Evolutionary conservation across 2,797 vertebrate species (phyloP).

Genomic region (Gila robusta): DNA sequence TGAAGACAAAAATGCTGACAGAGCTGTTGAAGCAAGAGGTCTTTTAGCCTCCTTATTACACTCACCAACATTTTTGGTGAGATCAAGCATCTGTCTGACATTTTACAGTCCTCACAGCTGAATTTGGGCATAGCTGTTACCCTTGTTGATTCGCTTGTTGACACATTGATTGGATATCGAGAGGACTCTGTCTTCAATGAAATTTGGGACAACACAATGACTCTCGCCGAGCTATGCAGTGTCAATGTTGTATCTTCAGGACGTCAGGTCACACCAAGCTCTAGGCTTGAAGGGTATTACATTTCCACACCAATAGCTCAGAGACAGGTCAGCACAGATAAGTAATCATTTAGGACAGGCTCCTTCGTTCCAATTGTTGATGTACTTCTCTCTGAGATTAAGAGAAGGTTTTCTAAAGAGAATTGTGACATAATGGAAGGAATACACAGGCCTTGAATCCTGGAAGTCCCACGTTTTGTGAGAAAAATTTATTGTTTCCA

Average conservation of each 20-base stretch:
- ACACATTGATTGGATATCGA: slow-evolving; percentile 31
- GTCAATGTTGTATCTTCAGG: slow-evolving; percentile 6
- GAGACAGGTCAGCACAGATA: slow-evolving; percentile 5
- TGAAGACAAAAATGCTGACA: too few relatives aligned
- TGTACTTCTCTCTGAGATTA: neutral
- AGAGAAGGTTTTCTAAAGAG: neutral
- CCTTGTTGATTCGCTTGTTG: slow-evolving; percentile 19
- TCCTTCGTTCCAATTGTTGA: neutral
- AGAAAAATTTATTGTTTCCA: neutral
- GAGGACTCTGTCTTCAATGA: neutral
- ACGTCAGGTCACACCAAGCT: slow-evolving; percentile 34
- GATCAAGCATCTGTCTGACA: slow-evolving; percentile 26
- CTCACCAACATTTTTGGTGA: too few relatives aligned
- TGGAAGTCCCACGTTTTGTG: neutral
- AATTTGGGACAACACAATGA: neutral
- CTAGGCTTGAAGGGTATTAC: slow-evolving; percentile 43
- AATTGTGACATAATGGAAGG: neutral
- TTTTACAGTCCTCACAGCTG: slow-evolving; percentile 38
- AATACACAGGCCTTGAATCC: neutral
- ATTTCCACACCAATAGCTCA: slow-evolving; percentile 40
- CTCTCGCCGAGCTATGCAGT: neutral
- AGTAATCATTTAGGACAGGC: slow-evolving; percentile 5
- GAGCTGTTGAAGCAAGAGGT: too few relatives aligned
- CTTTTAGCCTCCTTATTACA: too few relatives aligned
- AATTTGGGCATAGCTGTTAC: slow-evolving; percentile 25